These are phyloP conservation scores for Seriola dumerili DNA, from an alignment of 2,113 vertebrate species.

Conservation along the genomic window DNA sequence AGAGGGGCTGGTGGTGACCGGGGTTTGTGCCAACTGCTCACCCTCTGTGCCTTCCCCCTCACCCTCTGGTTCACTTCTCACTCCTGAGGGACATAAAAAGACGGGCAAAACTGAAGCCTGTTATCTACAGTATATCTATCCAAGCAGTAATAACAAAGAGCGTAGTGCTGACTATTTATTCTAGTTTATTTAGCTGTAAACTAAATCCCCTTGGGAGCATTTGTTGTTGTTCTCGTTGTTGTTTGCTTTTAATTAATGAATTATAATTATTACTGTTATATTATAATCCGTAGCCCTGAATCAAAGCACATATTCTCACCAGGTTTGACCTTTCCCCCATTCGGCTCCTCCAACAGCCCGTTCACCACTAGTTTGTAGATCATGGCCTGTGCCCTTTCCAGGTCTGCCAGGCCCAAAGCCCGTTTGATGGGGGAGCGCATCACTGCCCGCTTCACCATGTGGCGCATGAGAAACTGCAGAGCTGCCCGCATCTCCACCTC, in stretches of 20 bases:
- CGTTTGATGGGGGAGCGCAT: constrained; percentile 97
- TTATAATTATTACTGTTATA: too few relatives aligned
- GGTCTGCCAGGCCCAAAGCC: constrained; percentile 91
- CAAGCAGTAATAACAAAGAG: neutral
- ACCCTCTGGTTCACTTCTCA: constrained; percentile 85
- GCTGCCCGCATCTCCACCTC: constrained; percentile 94
- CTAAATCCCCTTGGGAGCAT: too few relatives aligned
- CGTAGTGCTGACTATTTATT: too few relatives aligned
- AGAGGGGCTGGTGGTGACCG: constrained; percentile 96
- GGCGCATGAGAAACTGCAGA: constrained; percentile 96
- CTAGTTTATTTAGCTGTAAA: too few relatives aligned
- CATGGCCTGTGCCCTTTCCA: constrained; percentile 96
- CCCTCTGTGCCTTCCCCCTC: constrained; percentile 90
- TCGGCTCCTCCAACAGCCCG: constrained; percentile 93
- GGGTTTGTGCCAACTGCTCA: constrained; percentile 93
- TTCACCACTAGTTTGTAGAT: constrained; percentile 96
- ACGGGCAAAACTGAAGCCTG: neutral
- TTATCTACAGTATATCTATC: neutral
- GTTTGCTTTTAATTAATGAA: too few relatives aligned
- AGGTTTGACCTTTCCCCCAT: constrained; percentile 87
- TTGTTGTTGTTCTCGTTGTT: too few relatives aligned
- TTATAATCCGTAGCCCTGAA: too few relatives aligned
- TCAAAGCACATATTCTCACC: constrained; percentile 76
- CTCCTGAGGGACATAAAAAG: constrained; percentile 73
- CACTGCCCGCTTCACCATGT: constrained; percentile 97